Percentiles rank a stretch among this genome's conserved stretches.
phyloP scores from a whole-genome alignment of 1,140 invertebrate genomes.

The Drosophila mojavensis region DNA sequence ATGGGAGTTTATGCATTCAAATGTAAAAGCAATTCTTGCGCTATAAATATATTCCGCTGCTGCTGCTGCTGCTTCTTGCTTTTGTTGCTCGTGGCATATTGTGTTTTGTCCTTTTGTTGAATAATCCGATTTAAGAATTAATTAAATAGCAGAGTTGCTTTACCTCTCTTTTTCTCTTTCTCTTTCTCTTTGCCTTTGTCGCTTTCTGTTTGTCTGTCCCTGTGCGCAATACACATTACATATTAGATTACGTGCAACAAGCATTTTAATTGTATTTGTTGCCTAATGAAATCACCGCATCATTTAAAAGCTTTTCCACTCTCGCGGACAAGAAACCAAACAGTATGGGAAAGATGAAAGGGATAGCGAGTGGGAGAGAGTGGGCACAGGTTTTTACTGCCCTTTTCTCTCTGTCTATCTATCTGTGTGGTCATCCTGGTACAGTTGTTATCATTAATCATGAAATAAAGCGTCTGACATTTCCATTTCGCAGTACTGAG shows the following conservation, averaged over 20 bases:
- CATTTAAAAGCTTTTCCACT: conserved; percentile 68
- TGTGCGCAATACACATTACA: conserved; percentile 28
- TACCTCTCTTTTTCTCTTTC: conserved; percentile 3
- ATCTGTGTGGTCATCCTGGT: neutral
- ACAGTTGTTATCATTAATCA: neutral
- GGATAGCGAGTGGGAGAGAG: neutral
- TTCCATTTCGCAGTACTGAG: too few species aligned
- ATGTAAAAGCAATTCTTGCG: neutral
- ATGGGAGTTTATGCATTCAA: neutral
- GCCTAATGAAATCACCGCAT: conserved; percentile 75
- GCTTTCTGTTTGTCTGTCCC: conserved; percentile 18
- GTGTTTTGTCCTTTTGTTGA: conserved; percentile 56
- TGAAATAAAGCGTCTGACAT: too few species aligned
- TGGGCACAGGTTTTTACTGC: neutral
- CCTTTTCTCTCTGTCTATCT: too few species aligned
- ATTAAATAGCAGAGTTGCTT: conserved; percentile 57
- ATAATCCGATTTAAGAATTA: conserved; percentile 75
- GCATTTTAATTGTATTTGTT: conserved; percentile 78
- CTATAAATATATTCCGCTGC: neutral
- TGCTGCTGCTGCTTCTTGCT: neutral
- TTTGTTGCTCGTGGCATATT: neutral
- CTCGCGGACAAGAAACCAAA: conserved; percentile 35
- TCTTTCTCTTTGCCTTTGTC: conserved; percentile 10
- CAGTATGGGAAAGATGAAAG: neutral
- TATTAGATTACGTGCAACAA: conserved; percentile 77